A percentile compares a stretch with the other conserved stretches of the same genome.
Evolutionary conservation across 2,888 invertebrate species (phyloP).

Genomic region (Gari tellinella): DNA sequence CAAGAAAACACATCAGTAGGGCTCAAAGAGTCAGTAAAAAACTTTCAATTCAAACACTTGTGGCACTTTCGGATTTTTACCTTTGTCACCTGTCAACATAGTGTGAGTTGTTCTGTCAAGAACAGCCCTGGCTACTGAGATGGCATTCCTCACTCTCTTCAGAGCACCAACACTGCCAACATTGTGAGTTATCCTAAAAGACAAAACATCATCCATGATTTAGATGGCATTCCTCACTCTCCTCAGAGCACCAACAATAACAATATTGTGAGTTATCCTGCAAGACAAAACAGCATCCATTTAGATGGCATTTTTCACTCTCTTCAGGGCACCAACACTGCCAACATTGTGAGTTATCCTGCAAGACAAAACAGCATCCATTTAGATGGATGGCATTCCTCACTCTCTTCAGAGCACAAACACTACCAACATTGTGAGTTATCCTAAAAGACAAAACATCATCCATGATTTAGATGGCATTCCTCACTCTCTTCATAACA

Average conservation of each 20-base stretch:
- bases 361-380: too few species aligned
- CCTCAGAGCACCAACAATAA: too few species aligned
- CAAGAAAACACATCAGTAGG: too few species aligned
- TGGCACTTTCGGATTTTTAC: constrained; percentile 73
- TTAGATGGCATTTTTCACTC: constrained; percentile 93
- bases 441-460: constrained; percentile 95
- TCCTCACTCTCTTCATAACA: constrained; percentile 91
- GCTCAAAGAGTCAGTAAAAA: too few species aligned
- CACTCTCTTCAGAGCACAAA: too few species aligned
- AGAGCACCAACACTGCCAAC: constrained; percentile 94
- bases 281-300: constrained; percentile 96
- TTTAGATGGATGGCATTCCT: too few species aligned
- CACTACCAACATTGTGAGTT: constrained; percentile 94
- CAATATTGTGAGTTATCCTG: constrained; percentile 95
- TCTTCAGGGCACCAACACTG: constrained; percentile 93
- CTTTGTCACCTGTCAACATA: constrained; percentile 92
- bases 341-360: constrained; percentile 86
- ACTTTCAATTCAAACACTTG: too few species aligned
- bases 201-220: too few species aligned
- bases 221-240: too few species aligned
- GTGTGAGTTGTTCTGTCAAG: constrained; percentile 96
- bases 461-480: constrained; percentile 95
- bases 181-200: constrained; percentile 63
- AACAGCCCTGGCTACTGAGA: constrained; percentile 95
- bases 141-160: constrained; percentile 92